Conservation (phyloP, 2,113 vertebrate genomes). For the Canis aureus region DNA sequence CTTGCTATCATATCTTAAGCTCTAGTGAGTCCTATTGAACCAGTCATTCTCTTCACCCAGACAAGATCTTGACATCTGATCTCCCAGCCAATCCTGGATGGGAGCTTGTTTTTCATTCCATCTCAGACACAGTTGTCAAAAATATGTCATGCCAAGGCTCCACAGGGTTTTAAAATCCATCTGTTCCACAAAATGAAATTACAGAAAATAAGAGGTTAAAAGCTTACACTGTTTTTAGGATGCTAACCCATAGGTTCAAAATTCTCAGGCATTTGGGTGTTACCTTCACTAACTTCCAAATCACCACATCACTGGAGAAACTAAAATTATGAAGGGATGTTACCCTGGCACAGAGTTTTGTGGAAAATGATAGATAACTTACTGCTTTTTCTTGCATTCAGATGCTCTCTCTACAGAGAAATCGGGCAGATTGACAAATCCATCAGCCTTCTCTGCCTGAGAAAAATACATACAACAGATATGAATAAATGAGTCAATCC, state of each 20-base stretch:
- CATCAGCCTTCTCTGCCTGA: constrained; percentile 98
- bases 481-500: not conserved
- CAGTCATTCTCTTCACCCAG: not conserved
- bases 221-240: not conserved
- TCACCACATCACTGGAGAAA: not conserved
- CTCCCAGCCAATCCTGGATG: not conserved
- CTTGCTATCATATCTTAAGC: not conserved
- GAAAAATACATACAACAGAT: constrained; percentile 69
- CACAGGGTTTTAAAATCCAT: not conserved
- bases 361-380: constrained; percentile 83
- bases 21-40: not conserved
- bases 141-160: not conserved
- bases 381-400: constrained; percentile 99
- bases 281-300: not conserved
- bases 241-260: not conserved
- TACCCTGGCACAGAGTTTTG: not conserved
- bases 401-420: constrained; percentile 95
- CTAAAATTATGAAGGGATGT: not conserved
- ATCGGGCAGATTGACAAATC: constrained; percentile 96
- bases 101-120: not conserved
- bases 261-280: not conserved
- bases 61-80: not conserved
- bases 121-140: not conserved
- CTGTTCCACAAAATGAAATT: not conserved
- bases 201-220: constrained; percentile 23